Evolutionary conservation across 2,888 invertebrate genomes (phyloP).

Genomic region (Geophilus truncorum): DNA sequence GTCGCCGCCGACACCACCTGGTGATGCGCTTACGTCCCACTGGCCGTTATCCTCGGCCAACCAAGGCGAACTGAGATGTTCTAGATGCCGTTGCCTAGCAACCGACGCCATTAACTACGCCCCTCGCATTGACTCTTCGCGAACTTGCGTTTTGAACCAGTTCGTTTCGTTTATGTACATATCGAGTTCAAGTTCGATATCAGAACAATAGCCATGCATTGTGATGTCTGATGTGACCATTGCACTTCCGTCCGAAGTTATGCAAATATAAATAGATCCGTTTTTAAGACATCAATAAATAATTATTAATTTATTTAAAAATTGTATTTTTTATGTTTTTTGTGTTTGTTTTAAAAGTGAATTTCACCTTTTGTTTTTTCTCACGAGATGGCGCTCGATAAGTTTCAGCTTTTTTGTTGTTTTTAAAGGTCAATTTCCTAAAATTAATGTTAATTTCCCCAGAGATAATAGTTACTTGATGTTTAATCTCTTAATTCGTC

Average conservation of each 20-base stretch:
- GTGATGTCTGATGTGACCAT: background rate
- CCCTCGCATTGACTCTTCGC: background rate
- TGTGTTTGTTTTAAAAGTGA: no score
- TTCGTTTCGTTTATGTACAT: background rate
- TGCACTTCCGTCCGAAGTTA: background rate
- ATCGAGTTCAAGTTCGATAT: background rate
- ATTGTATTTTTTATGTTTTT: no score
- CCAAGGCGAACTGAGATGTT: background rate
- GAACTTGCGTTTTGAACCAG: background rate
- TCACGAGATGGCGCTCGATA: no score
- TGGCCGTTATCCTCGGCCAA: constrained; percentile 25
- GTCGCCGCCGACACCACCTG: background rate
- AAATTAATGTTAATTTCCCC: no score
- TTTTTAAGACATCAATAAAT: no score
- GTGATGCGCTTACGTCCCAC: background rate
- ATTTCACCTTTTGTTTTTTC: no score
- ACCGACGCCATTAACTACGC: background rate
- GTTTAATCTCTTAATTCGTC: no score
- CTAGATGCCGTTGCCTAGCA: background rate
- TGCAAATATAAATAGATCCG: no score
- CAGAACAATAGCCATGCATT: background rate
- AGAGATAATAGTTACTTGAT: no score
- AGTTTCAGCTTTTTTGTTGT: no score
- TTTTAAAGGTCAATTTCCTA: no score
- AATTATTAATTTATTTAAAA: no score